Evolutionary conservation across 2,797 vertebrate species (phyloP), one percentile per base, ranked within the genome.

Genomic region (Poecilia picta): DNA sequence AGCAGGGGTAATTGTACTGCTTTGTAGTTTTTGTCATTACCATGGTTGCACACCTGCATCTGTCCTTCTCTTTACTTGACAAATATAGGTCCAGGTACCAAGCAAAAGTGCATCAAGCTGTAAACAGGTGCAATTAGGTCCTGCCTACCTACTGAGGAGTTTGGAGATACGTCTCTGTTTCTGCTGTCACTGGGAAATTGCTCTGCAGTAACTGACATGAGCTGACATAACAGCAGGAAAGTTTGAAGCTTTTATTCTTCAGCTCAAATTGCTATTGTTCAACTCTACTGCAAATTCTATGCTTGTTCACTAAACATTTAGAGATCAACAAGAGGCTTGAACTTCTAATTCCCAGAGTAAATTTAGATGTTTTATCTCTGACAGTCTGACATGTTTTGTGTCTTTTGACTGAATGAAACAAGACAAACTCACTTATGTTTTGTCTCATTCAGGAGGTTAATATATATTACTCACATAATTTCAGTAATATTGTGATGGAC

Each of bases 41-140:
- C 81, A 79, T 78, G 66, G 68, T 43, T 57, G 46, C 55, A 45
- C 81, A 78, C 74, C 81, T 86, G 85, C 75, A 84, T 81, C 76
- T 74, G 76, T 66, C 85, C 72, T 39, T 85, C 75, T 79, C 72
- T 76, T 78, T 68, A 72, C 53, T 41, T 51, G 78, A 88, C 77
- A 87, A 84, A 89, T 76, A 83, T 78, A 91, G 77, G 79, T 23
- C 73, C 55, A 66, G 71, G 77, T 53, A 59, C 28, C 33, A 11
- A 74, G 80, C 33, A 41, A 85, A 78, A 84, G 80, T 2, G 0
- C 23, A 4, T 80, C 70, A 77, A 74, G 68, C 73, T 25, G 11
- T 74, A 68, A 75, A 77, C 76, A 83, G 68, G 79, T 81, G 82
- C 78, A 88, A 87, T 86, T 85, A 89, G 36, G 49, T 70, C 77